A percentile compares a stretch with the other conserved stretches of the same genome.
Evolutionary conservation across 1,140 invertebrate species (phyloP).

Genomic region (Batillaria attramentaria): DNA sequence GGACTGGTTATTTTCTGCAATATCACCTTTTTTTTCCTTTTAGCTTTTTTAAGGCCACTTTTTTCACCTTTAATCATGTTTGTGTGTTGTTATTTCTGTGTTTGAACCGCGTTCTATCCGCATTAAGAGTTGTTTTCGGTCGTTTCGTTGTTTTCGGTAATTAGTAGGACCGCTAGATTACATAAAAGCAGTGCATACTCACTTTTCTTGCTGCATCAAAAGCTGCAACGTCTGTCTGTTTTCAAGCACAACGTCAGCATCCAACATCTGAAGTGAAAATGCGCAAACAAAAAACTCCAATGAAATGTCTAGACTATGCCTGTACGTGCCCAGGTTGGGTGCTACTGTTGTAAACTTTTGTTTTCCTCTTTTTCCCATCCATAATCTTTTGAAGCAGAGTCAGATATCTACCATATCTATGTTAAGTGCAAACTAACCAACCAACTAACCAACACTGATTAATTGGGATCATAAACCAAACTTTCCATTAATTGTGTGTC

Average conservation of each 20-base stretch:
- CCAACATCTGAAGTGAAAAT: slow-evolving; percentile 82
- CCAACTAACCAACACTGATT: neutral
- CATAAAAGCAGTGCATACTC: slow-evolving; percentile 69
- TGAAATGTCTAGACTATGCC: neutral
- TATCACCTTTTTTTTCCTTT: no score
- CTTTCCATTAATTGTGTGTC: neutral
- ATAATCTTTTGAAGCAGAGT: neutral
- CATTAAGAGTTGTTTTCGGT: no score
- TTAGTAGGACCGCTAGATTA: no score
- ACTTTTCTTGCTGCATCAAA: slow-evolving; percentile 76
- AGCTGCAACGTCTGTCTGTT: slow-evolving; percentile 80
- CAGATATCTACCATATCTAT: neutral
- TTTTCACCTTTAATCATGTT: no score
- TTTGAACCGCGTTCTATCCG: no score
- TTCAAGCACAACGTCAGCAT: slow-evolving; percentile 89
- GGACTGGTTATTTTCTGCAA: no score
- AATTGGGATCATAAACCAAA: neutral
- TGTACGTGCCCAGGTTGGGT: neutral
- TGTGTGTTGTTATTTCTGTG: no score
- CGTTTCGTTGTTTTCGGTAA: no score
- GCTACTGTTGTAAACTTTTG: neutral
- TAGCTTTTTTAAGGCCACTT: no score
- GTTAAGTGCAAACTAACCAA: slow-evolving; percentile 7
- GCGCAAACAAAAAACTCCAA: neutral
- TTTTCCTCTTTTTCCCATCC: neutral